phyloP scores from a whole-genome alignment of 2,113 vertebrate species.

The Coryphaenoides rupestris region DNA sequence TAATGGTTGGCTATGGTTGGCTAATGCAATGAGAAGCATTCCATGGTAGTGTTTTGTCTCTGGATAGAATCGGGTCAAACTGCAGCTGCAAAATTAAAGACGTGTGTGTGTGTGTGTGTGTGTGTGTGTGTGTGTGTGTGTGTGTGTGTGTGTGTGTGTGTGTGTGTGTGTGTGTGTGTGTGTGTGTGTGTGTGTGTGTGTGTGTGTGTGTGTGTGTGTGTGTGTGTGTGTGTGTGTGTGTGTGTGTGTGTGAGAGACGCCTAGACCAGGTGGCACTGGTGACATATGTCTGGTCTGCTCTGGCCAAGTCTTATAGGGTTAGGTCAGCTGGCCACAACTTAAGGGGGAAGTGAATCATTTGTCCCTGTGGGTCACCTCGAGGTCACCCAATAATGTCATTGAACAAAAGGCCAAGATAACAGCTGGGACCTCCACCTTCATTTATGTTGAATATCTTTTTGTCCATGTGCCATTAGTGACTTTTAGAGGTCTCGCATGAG shows the following conservation, averaged over 20 bases:
- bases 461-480: slow-evolving; percentile 13
- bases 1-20: background rate
- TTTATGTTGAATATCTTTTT: background rate
- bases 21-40: background rate
- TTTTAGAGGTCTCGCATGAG: background rate
- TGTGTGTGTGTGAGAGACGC: slow-evolving; percentile 3
- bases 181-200: too few species aligned
- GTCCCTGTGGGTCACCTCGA: slow-evolving; percentile 46
- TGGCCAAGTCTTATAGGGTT: slow-evolving; percentile 24
- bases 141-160: too few species aligned
- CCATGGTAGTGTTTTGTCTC: background rate
- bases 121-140: too few species aligned
- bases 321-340: slow-evolving; percentile 61
- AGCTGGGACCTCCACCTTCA: slow-evolving; percentile 14
- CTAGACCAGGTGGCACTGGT: slow-evolving; percentile 56
- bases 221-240: too few species aligned
- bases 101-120: slow-evolving; percentile 2
- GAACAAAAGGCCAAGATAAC: slow-evolving; percentile 49
- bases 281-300: slow-evolving; percentile 35
- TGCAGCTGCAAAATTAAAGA: too few species aligned
- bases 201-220: too few species aligned
- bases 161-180: too few species aligned
- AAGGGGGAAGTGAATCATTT: slow-evolving; percentile 64
- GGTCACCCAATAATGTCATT: slow-evolving; percentile 51
- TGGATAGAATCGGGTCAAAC: slow-evolving; percentile 3